Evolutionary conservation across 2,797 vertebrate species (phyloP).

Genomic region (Nannoperca australis): DNA sequence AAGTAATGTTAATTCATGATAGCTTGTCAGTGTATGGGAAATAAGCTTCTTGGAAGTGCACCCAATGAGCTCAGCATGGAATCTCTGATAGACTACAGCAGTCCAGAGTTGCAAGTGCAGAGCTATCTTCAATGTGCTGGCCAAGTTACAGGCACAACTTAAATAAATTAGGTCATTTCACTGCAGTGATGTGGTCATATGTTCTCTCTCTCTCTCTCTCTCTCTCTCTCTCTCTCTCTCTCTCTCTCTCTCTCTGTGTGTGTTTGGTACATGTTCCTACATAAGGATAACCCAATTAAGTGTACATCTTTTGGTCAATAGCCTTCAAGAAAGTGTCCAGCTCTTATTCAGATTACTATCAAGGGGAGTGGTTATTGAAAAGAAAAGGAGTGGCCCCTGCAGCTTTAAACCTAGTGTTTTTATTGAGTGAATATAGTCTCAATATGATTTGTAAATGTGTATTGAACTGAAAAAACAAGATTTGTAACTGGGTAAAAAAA

Average conservation of each 20-base stretch:
- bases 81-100: slow-evolving; percentile 33
- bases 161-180: slow-evolving; percentile 74
- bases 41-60: slow-evolving; percentile 55
- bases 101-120: slow-evolving; percentile 17
- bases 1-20: slow-evolving; percentile 59
- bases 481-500: too few species aligned
- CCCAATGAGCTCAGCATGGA: slow-evolving; percentile 31
- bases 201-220: not conserved
- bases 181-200: slow-evolving; percentile 65
- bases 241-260: slow-evolving; percentile 8
- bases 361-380: slow-evolving; percentile 25
- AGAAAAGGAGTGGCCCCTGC: slow-evolving; percentile 17
- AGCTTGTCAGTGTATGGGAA: slow-evolving; percentile 46
- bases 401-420: slow-evolving; percentile 3
- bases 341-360: slow-evolving; percentile 18
- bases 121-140: slow-evolving; percentile 27
- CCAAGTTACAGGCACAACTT: slow-evolving; percentile 59
- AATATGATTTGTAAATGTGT: too few species aligned
- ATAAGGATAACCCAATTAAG: slow-evolving; percentile 57
- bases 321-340: slow-evolving; percentile 29
- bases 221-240: not conserved
- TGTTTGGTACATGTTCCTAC: slow-evolving; percentile 9
- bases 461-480: too few species aligned
- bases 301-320: slow-evolving; percentile 32
- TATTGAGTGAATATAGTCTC: not conserved